Evolutionary conservation across 2,888 invertebrate genomes (phyloP).

Genomic region (Brenthis hecate): DNA sequence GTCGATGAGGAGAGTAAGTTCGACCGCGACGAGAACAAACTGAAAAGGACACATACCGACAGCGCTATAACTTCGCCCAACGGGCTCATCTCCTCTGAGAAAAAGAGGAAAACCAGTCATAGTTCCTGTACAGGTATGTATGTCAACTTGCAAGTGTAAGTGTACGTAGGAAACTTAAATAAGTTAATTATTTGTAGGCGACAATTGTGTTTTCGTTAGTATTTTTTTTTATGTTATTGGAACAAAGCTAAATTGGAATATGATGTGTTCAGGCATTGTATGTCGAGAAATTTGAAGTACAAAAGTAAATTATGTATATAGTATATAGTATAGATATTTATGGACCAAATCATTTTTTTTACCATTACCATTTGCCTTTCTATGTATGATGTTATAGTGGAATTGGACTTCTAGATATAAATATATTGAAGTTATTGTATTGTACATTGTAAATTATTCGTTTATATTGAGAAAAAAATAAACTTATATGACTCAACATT

Average conservation of each 20-base stretch:
- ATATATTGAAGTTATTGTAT: constrained; percentile 26
- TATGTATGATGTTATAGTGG: constrained; percentile 27
- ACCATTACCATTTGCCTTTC: constrained; percentile 30
- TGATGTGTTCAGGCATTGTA: constrained; percentile 20
- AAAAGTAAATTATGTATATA: constrained; percentile 28
- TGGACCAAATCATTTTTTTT: constrained; percentile 30
- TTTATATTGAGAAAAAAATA: constrained; percentile 34
- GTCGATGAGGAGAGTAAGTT: constrained; percentile 53
- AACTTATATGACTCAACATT: constrained; percentile 36
- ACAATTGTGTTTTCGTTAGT: too few species aligned
- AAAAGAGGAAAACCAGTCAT: constrained; percentile 84
- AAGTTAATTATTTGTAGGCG: too few species aligned
- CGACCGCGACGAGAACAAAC: constrained; percentile 52
- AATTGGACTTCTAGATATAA: constrained; percentile 25
- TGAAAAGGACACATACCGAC: constrained; percentile 76
- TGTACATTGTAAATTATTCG: constrained; percentile 33
- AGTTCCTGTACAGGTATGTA: constrained; percentile 78
- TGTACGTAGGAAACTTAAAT: not conserved
- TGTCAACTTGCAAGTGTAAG: constrained; percentile 41
- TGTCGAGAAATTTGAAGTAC: constrained; percentile 16
- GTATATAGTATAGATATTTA: constrained; percentile 21
- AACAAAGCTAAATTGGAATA: constrained; percentile 1
- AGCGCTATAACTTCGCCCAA: constrained; percentile 79
- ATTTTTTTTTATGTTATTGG: too few species aligned
- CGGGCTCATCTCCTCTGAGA: constrained; percentile 83